Evolutionary conservation across 2,113 vertebrate genomes (phyloP).

Genomic region (Boleophthalmus pectinirostris): DNA sequence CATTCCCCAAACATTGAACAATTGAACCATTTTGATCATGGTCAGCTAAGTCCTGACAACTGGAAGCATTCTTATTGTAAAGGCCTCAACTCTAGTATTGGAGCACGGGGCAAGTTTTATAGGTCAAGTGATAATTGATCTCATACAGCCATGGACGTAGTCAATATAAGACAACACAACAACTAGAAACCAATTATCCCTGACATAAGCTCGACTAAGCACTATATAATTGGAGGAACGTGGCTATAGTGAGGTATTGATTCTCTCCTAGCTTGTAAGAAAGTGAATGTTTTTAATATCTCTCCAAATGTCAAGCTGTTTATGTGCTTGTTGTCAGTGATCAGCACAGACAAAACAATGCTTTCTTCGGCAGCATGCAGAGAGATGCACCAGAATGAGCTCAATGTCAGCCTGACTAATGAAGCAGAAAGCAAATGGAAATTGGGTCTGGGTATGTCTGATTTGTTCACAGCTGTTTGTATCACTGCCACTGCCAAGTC

Average conservation of each 20-base stretch:
- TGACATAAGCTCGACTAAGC: conserved; percentile 5
- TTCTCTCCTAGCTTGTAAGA: not conserved
- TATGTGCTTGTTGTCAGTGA: conserved; percentile 9
- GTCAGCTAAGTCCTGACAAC: not conserved
- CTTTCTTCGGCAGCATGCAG: not conserved
- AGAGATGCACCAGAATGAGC: conserved; percentile 2
- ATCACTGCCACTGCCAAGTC: conserved; percentile 4
- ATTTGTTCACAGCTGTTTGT: conserved; percentile 6
- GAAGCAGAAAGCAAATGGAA: conserved; percentile 12
- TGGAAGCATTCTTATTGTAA: not conserved
- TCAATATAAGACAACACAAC: not conserved
- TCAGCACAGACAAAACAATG: conserved; percentile 6
- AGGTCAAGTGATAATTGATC: not conserved
- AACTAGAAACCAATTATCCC: conserved; percentile 6
- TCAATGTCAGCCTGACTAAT: conserved; percentile 8
- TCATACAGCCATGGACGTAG: not conserved
- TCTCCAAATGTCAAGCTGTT: conserved; percentile 10
- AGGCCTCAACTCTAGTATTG: not conserved
- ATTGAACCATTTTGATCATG: not conserved
- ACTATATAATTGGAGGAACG: not conserved
- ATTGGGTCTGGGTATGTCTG: conserved; percentile 7
- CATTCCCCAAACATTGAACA: not conserved
- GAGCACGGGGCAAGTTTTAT: not conserved
- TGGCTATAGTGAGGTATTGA: conserved; percentile 7
- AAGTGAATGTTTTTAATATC: conserved; percentile 7